These are phyloP conservation scores for Dendrocincla fuliginosa DNA, from an alignment of 2,797 vertebrate genomes.

Conservation along the genomic window DNA sequence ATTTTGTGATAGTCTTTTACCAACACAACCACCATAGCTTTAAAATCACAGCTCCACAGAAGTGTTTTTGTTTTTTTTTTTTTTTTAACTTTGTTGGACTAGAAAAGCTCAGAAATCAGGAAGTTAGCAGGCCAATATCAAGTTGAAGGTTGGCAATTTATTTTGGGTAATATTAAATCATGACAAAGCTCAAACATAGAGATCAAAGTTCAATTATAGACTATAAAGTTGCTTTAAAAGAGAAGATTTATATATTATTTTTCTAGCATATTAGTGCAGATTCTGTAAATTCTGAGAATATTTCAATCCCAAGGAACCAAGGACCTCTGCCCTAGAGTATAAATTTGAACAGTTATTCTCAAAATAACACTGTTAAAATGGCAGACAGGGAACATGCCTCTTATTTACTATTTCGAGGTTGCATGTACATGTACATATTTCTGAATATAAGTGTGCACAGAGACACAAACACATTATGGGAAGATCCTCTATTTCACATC, in stretches of 20 bases:
- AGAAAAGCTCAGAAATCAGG: slow-evolving; percentile 62
- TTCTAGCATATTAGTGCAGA: slow-evolving; percentile 72
- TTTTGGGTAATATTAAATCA: slow-evolving; percentile 76
- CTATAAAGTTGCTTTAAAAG: slow-evolving; percentile 68
- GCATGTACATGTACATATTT: accelerated
- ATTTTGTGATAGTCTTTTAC: slow-evolving; percentile 48
- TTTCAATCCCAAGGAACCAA: slow-evolving; percentile 54
- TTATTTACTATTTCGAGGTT: slow-evolving; percentile 1
- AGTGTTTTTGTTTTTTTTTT: neutral
- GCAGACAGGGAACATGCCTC: neutral
- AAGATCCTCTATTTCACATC: neutral
- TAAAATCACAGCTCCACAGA: slow-evolving; percentile 35
- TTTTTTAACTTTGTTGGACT: neutral
- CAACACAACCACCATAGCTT: slow-evolving; percentile 38
- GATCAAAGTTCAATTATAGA: slow-evolving; percentile 76
- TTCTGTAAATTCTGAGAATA: slow-evolving; percentile 73
- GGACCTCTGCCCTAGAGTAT: slow-evolving; percentile 60
- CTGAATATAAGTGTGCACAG: neutral
- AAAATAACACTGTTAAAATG: slow-evolving; percentile 12
- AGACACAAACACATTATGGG: neutral
- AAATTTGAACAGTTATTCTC: slow-evolving; percentile 69
- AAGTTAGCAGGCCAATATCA: slow-evolving; percentile 64
- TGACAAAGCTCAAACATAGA: slow-evolving; percentile 69
- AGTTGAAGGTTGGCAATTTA: slow-evolving; percentile 75
- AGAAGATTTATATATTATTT: slow-evolving; percentile 76